Evolutionary conservation across 2,113 vertebrate species (phyloP).

Genomic region (Alethe diademata): DNA sequence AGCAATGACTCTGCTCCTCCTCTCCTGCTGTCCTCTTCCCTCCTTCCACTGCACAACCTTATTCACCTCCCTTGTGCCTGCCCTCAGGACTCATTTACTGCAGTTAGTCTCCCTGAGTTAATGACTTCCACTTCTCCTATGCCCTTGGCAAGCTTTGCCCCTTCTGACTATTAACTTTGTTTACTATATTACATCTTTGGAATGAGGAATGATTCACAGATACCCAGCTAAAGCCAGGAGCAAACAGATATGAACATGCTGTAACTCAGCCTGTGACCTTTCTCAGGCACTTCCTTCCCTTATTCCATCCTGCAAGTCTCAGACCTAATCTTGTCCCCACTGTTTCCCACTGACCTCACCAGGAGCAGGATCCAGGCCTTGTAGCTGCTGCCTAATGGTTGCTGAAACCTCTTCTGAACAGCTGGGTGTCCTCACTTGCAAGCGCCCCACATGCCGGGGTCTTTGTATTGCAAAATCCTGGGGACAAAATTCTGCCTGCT

Average conservation of each 20-base stretch:
- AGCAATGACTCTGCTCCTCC: neutral
- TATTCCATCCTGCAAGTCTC: neutral
- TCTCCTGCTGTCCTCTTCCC: neutral
- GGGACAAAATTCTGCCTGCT: neutral
- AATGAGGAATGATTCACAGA: conserved; percentile 40
- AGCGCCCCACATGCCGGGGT: neutral
- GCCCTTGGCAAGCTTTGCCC: conserved; percentile 40
- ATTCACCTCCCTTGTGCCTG: neutral
- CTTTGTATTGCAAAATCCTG: neutral
- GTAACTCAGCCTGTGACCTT: neutral
- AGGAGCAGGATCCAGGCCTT: neutral
- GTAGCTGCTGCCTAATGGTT: neutral
- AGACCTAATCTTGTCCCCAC: neutral
- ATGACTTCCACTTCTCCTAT: conserved; percentile 20
- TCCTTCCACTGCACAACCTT: neutral
- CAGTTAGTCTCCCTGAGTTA: neutral
- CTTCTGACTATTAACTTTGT: conserved; percentile 50
- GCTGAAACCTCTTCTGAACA: neutral
- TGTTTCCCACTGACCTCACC: neutral
- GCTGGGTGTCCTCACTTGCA: neutral
- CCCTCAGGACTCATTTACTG: conserved; percentile 30
- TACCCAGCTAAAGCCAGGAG: neutral
- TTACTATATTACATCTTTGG: conserved; percentile 30
- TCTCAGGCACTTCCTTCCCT: neutral
- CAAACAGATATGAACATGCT: neutral